Evolutionary conservation across 2,888 invertebrate genomes (phyloP).

Genomic region (Rotaria macrura): DNA sequence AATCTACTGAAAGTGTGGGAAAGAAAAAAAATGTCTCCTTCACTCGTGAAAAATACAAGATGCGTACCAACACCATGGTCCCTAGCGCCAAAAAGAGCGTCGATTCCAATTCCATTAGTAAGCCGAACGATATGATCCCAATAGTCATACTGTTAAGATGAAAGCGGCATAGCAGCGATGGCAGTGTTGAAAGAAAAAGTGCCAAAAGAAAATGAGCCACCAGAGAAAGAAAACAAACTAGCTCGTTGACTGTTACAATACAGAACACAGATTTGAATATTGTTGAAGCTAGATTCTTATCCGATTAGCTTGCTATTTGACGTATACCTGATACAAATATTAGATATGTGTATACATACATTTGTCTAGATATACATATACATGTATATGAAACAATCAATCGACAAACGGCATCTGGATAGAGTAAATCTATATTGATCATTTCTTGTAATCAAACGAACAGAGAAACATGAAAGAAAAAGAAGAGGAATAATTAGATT

Average conservation of each 20-base stretch:
- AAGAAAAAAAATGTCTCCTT: not conserved
- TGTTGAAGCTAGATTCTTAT: not conserved
- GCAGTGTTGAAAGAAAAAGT: not conserved
- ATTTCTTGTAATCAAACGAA: not conserved
- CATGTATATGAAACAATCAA: not conserved
- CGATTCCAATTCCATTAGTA: not conserved
- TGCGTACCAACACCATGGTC: not conserved
- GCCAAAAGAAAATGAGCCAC: not conserved
- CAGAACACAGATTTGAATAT: not conserved
- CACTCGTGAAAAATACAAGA: not conserved
- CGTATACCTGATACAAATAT: not conserved
- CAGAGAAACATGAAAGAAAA: not conserved
- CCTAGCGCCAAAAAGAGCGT: not conserved
- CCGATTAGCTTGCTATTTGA: not conserved
- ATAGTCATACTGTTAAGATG: not conserved
- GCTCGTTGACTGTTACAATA: not conserved
- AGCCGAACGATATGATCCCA: not conserved
- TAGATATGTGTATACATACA: not conserved
- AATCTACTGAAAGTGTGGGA: not conserved
- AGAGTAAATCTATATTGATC: not conserved
- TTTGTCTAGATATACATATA: no score
- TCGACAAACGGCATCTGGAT: not conserved
- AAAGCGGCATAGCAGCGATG: not conserved
- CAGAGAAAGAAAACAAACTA: not conserved
- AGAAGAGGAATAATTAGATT: not conserved